These are phyloP conservation scores for Lanius ludovicianus DNA, from an alignment of 2,113 vertebrate species.

Conservation along the genomic window DNA sequence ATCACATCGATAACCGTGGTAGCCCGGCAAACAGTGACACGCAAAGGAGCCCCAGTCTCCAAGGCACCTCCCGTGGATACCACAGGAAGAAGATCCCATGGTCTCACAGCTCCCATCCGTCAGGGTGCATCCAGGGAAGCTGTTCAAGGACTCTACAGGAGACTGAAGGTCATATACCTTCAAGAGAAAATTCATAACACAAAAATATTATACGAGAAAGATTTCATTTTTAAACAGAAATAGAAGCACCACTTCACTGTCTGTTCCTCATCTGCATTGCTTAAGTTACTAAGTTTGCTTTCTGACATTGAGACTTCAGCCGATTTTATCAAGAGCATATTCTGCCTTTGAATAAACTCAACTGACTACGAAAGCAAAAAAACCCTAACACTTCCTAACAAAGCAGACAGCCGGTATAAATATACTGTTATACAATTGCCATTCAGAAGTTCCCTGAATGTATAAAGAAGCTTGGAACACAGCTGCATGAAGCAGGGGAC, in stretches of 20 bases:
- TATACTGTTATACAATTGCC: not conserved
- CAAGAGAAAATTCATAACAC: not conserved
- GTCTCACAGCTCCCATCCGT: slow-evolving; percentile 84
- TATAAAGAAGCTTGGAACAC: not conserved
- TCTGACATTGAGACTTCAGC: not conserved
- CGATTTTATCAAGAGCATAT: not conserved
- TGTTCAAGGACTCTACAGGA: slow-evolving; percentile 82
- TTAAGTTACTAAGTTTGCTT: not conserved
- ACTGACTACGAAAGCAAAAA: not conserved
- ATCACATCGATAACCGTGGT: slow-evolving; percentile 82
- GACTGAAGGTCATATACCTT: slow-evolving; percentile 84
- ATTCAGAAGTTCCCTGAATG: not conserved
- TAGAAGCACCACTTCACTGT: not conserved
- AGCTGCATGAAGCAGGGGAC: not conserved
- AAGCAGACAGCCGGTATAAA: slow-evolving; percentile 13
- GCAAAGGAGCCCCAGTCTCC: slow-evolving; percentile 85
- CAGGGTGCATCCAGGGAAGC: slow-evolving; percentile 82
- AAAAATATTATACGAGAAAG: not conserved
- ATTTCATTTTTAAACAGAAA: not conserved
- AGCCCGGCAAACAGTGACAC: slow-evolving; percentile 84
- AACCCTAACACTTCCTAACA: not conserved
- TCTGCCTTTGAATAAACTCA: slow-evolving; percentile 4
- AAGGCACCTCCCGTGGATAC: slow-evolving; percentile 78
- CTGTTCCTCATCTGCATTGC: not conserved
- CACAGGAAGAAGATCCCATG: slow-evolving; percentile 82